phyloP scores from a whole-genome alignment of 2,797 vertebrate genomes.

The Numenius phaeopus region DNA sequence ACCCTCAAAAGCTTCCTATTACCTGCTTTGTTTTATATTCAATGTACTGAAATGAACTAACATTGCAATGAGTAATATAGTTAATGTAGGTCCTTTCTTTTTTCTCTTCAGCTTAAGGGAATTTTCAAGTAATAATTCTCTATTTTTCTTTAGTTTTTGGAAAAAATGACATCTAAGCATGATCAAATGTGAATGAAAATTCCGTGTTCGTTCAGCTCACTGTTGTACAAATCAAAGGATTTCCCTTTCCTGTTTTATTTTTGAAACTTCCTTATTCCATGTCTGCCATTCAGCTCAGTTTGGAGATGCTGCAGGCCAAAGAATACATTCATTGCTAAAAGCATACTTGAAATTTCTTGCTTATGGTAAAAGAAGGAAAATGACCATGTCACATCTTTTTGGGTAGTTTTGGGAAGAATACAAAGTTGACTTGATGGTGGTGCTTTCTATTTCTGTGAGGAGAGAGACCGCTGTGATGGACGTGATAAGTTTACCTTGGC shows the following conservation, averaged over 20 bases:
- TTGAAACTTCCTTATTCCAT: conserved; percentile 13
- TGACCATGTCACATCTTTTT: not conserved
- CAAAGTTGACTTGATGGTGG: not conserved
- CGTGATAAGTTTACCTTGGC: not conserved
- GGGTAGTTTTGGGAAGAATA: not conserved
- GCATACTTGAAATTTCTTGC: not conserved
- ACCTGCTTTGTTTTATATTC: not conserved
- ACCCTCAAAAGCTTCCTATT: not conserved
- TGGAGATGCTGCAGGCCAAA: not conserved
- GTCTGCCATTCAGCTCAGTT: not conserved
- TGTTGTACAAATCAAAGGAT: conserved; percentile 23
- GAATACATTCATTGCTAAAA: not conserved
- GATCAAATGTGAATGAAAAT: conserved; percentile 16
- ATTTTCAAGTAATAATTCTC: not conserved
- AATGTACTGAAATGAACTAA: not conserved
- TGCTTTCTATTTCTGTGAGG: not conserved
- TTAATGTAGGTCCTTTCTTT: not conserved
- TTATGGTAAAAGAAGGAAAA: not conserved
- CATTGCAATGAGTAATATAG: not conserved
- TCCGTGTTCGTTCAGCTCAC: not conserved
- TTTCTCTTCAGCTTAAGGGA: not conserved
- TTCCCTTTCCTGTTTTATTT: conserved; percentile 54
- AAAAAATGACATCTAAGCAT: not conserved
- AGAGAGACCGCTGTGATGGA: not conserved
- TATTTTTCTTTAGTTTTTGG: not conserved